Conservation (phyloP, 2,113 vertebrate species). For the Mugil cephalus region DNA sequence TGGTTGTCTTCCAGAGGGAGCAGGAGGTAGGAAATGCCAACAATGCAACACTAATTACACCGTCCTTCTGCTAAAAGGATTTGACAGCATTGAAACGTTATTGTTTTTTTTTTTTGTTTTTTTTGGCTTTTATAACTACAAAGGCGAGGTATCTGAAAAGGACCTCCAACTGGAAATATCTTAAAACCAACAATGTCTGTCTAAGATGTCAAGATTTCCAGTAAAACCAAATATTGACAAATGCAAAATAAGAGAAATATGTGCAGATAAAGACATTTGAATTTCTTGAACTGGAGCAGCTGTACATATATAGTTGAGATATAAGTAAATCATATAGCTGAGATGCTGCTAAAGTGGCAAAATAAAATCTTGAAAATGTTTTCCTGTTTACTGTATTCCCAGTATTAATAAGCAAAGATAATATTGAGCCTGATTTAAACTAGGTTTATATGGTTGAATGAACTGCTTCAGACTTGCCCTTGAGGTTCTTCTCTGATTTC, state of each 20-base stretch:
- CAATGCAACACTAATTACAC: constrained; percentile 54
- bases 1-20: constrained; percentile 99
- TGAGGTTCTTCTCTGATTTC: too few relatives aligned
- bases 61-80: constrained; percentile 33
- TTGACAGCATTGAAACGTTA: constrained; percentile 30
- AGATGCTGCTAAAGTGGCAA: neutral
- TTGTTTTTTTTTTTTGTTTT: constrained; percentile 37
- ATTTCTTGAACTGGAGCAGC: neutral
- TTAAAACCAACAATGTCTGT: neutral
- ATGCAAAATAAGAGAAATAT: neutral
- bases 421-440: too few relatives aligned
- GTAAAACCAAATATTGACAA: too few relatives aligned
- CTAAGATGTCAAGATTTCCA: neutral
- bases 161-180: neutral
- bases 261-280: neutral
- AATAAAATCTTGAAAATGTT: too few relatives aligned
- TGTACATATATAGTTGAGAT: neutral
- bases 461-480: too few relatives aligned
- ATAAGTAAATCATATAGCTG: neutral
- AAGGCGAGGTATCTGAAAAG: constrained; percentile 3
- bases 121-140: constrained; percentile 21
- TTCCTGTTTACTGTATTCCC: too few relatives aligned
- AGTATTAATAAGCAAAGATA: too few relatives aligned
- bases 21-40: constrained; percentile 91
- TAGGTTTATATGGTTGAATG: too few relatives aligned